Evolutionary conservation across 2,797 vertebrate species (phyloP).

Genomic region (Buceros bicornis): DNA sequence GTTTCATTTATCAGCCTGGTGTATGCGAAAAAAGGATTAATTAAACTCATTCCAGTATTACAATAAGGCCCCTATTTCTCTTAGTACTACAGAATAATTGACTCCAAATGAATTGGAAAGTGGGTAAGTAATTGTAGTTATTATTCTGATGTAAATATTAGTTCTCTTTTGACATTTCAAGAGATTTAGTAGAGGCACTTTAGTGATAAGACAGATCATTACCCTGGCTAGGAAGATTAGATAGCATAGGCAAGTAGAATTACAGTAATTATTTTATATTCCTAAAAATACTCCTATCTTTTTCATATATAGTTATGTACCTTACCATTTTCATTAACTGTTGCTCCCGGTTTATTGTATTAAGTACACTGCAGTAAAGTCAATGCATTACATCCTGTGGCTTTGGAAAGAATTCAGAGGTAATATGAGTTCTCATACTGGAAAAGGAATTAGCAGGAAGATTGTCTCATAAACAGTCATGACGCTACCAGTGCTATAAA

Average conservation of each 20-base stretch:
- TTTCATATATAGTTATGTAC: constrained; percentile 28
- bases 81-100: constrained; percentile 72
- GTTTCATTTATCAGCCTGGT: constrained; percentile 85
- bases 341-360: constrained; percentile 11
- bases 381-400: neutral
- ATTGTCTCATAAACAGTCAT: neutral
- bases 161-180: constrained; percentile 76
- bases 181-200: constrained; percentile 70
- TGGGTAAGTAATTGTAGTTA: constrained; percentile 78
- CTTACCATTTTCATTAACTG: constrained; percentile 53
- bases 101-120: constrained; percentile 78
- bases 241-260: constrained; percentile 70
- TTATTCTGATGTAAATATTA: constrained; percentile 87
- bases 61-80: constrained; percentile 71
- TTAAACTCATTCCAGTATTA: constrained; percentile 80
- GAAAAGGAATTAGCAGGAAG: neutral
- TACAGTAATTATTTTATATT: constrained; percentile 77
- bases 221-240: constrained; percentile 65
- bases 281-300: constrained; percentile 49
- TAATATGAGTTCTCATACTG: neutral
- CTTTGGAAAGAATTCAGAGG: neutral
- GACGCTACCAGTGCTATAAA: neutral
- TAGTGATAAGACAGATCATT: constrained; percentile 66
- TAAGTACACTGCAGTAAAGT: neutral
- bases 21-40: constrained; percentile 84